Conservation (phyloP, 2,113 vertebrate genomes). For the Engraulis encrasicolus region DNA sequence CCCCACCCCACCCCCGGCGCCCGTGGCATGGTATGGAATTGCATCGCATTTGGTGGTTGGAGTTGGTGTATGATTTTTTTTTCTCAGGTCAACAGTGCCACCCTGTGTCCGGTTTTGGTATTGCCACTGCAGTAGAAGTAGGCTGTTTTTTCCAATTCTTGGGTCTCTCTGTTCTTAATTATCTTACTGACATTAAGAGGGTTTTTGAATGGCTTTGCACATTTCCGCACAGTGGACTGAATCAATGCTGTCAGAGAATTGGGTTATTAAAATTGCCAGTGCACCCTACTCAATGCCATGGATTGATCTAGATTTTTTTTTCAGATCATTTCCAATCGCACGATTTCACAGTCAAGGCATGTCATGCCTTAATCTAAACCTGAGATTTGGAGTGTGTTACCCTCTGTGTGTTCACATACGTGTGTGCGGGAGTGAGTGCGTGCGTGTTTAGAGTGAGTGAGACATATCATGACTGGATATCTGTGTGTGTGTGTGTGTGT, state of each 20-base stretch:
- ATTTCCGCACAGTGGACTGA: background rate
- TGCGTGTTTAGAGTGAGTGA: background rate
- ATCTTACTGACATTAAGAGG: background rate
- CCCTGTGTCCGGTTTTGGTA: conserved; percentile 23
- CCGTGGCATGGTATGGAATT: too few species aligned
- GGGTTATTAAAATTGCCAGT: too few species aligned
- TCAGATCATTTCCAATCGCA: background rate
- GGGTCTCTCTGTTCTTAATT: background rate
- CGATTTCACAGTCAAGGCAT: too few species aligned
- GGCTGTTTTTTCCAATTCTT: background rate
- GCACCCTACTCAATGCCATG: too few species aligned
- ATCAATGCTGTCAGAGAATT: too few species aligned
- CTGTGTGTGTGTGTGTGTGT: background rate
- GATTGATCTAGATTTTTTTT: background rate
- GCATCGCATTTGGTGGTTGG: too few species aligned
- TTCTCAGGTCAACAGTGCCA: conserved; percentile 51
- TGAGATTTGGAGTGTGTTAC: too few species aligned
- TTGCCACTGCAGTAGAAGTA: background rate
- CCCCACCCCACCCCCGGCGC: too few species aligned
- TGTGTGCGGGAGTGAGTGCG: too few species aligned
- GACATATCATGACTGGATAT: too few species aligned
- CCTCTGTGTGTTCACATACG: too few species aligned
- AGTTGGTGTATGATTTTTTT: background rate
- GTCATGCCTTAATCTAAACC: too few species aligned
- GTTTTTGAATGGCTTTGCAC: background rate